Conservation (phyloP, 2,113 vertebrate species). For the Anoura caudifer region DNA sequence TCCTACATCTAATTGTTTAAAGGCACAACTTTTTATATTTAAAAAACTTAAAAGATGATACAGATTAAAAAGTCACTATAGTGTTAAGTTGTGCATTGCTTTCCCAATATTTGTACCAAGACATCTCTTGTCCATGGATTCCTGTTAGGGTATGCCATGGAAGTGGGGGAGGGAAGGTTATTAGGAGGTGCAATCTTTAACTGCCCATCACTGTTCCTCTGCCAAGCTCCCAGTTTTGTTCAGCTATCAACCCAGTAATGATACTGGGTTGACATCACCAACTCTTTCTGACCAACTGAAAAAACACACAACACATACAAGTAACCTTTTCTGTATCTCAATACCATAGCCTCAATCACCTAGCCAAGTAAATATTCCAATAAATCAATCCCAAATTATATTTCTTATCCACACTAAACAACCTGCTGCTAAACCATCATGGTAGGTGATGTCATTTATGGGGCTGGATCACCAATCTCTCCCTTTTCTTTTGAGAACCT, state of each 20-base stretch:
- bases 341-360: neutral
- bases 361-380: neutral
- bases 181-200: neutral
- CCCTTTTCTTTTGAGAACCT: neutral
- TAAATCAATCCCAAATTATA: neutral
- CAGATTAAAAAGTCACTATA: neutral
- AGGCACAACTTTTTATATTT: neutral
- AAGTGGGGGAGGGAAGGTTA: too few relatives aligned
- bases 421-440: neutral
- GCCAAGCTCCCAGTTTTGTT: neutral
- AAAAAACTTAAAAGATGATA: neutral
- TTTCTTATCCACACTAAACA: neutral
- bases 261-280: neutral
- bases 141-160: fast-evolving
- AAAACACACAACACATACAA: neutral
- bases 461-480: neutral
- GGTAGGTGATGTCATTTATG: neutral
- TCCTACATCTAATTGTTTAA: neutral
- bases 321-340: neutral
- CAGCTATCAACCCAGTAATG: neutral
- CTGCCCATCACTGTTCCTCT: neutral
- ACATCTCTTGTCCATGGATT: neutral
- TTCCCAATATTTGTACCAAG: neutral
- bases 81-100: neutral
- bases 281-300: neutral